Evolutionary conservation across 92 coral and sea anemone genomes (phyloP), one percentile per base, ranked within the genome.

Genomic region (Hydrozoanthus gracilis): DNA sequence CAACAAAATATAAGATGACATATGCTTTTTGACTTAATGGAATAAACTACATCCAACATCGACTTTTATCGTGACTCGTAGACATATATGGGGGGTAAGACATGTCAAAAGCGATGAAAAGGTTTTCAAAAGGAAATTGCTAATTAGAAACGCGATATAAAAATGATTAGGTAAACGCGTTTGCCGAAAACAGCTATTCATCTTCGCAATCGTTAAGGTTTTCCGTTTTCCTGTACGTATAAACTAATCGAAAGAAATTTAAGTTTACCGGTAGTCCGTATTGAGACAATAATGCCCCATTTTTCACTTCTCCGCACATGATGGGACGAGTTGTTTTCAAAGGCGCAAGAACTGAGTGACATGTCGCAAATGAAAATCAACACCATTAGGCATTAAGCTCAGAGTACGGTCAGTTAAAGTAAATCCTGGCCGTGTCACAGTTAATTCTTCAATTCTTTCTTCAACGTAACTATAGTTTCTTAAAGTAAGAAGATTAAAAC

Each of bases 21-120:
- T 65, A 65, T 64, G 85, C 73, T 65, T 48, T 80, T 60, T 11
- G 54, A 78, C 55, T 78, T 78, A 78, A 78, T 55, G 17, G 69
- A 9, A 74, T 5, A 48, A 60, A 80, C 8, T 65, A 16, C 52
- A 8, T 17, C 46, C 4, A 56, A 60, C 47, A 16, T 17, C 51
- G 68, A 47, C 9, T 70, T 48, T 64, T 44, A 65, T 80, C 85
- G 48, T 65, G 74, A 80, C 74, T 80, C 14, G 16, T 46, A 46
- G 46, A 17, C 20, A 80, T 18, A 15, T 20, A 17, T 49, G 85
- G 85, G 58, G 71, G 61, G 44, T 64, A 27, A 48, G 52, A 80
- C 48, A 66, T 65, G 60, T 17, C 49, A 46, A 64, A 80, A 49
- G 35, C 61, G 48, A 17, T 62, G 47, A 16, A 65, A 47, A 13